Conservation (phyloP, 2,888 invertebrate species). For the Volucella bombylans region DNA sequence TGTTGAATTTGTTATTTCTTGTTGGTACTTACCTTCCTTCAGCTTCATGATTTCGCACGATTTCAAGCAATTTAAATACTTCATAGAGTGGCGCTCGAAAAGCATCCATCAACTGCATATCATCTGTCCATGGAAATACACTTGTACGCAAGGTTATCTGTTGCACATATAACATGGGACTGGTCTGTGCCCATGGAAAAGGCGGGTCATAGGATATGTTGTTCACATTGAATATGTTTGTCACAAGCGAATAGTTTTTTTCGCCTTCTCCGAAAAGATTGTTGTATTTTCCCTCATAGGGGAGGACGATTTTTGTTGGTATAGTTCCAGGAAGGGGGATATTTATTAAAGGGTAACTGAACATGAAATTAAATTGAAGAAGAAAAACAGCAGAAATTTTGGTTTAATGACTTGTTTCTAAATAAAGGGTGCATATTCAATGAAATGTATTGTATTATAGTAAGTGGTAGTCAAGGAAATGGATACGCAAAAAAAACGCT, state of each 20-base stretch:
- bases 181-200: conserved; percentile 85
- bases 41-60: conserved; percentile 89
- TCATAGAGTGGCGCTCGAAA: conserved; percentile 95
- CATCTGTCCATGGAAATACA: conserved; percentile 93
- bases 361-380: no score
- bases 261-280: conserved; percentile 77
- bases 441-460: no score
- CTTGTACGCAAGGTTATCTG: conserved; percentile 89
- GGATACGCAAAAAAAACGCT: no score
- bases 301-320: conserved; percentile 88
- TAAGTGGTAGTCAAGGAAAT: no score
- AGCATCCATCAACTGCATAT: conserved; percentile 93
- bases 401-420: not conserved
- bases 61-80: conserved; percentile 93
- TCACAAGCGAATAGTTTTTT: conserved; percentile 76
- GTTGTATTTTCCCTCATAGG: conserved; percentile 82
- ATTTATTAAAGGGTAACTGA: conserved; percentile 91
- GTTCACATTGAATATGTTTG: conserved; percentile 76
- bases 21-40: conserved; percentile 78
- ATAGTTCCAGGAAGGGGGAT: conserved; percentile 95
- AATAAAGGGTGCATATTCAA: no score
- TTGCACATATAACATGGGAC: conserved; percentile 87
- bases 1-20: conserved; percentile 13
- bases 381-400: conserved; percentile 76
- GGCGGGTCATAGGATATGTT: conserved; percentile 81